phyloP scores from a whole-genome alignment of 2,888 invertebrate species.

The Branchinecta sandiegonensis region DNA sequence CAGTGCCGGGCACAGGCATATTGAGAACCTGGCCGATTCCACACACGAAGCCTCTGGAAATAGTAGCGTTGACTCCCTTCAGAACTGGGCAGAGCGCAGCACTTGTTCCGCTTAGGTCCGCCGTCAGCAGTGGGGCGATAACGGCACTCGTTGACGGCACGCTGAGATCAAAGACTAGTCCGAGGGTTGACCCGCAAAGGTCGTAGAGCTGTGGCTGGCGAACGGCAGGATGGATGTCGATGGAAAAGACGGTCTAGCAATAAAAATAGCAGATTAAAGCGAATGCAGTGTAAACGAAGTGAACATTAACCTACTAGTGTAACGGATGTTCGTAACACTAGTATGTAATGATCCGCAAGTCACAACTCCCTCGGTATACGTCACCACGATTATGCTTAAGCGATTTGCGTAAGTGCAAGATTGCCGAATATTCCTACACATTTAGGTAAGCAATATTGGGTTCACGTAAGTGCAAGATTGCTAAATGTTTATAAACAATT shows the following conservation, averaged over 20 bases:
- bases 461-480: no score
- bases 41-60: constrained; percentile 79
- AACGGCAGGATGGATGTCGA: constrained; percentile 64
- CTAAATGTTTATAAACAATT: no score
- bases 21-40: constrained; percentile 84
- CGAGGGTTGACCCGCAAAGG: constrained; percentile 81
- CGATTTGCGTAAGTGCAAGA: no score
- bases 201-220: constrained; percentile 84
- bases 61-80: constrained; percentile 66
- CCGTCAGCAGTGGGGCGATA: constrained; percentile 72
- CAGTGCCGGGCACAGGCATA: constrained; percentile 69
- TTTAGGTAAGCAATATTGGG: no score
- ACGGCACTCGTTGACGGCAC: constrained; percentile 82
- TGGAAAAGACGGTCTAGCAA: constrained; percentile 19
- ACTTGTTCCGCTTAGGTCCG: constrained; percentile 57
- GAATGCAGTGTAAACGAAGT: background rate
- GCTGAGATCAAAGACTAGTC: constrained; percentile 80
- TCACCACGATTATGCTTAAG: no score
- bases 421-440: no score
- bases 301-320: no score
- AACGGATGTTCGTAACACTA: no score
- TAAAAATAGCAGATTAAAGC: background rate
- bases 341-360: no score
- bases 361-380: no score
- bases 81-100: constrained; percentile 75